Conservation (phyloP, 2,113 vertebrate genomes). For the Sebastes fasciatus region DNA sequence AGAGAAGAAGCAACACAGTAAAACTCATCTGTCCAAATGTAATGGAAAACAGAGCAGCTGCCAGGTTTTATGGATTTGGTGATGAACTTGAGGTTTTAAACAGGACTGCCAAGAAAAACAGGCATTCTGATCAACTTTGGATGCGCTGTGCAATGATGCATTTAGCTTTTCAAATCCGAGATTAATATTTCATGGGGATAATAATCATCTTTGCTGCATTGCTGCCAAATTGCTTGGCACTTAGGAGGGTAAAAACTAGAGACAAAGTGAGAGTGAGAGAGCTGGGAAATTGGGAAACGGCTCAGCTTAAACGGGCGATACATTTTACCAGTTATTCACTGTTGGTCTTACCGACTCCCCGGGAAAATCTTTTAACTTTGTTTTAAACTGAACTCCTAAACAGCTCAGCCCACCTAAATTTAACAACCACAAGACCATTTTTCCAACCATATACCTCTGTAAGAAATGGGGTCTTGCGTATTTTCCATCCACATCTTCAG, state of each 20-base stretch:
- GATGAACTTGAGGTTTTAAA: neutral
- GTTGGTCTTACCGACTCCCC: neutral
- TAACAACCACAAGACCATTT: fast-evolving
- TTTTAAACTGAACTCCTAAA: neutral
- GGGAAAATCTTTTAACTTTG: neutral
- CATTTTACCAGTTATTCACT: neutral
- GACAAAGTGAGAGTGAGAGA: neutral
- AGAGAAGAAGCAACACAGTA: neutral
- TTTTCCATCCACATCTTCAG: neutral
- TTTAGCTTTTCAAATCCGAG: conserved; percentile 26
- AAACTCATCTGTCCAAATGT: neutral
- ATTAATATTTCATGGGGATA: conserved; percentile 58
- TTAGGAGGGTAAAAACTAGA: neutral
- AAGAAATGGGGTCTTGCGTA: neutral
- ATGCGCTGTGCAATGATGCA: neutral
- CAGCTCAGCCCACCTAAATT: neutral
- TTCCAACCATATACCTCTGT: neutral
- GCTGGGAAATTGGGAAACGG: neutral
- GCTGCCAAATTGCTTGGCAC: conserved; percentile 34
- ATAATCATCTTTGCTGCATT: conserved; percentile 21
- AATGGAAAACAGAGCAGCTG: conserved; percentile 3
- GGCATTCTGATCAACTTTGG: neutral
- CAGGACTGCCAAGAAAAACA: neutral
- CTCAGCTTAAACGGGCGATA: neutral
- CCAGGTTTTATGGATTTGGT: conserved; percentile 1